phyloP scores from a whole-genome alignment of 23 tunicate genomes.

The Diplosoma virens region DNA sequence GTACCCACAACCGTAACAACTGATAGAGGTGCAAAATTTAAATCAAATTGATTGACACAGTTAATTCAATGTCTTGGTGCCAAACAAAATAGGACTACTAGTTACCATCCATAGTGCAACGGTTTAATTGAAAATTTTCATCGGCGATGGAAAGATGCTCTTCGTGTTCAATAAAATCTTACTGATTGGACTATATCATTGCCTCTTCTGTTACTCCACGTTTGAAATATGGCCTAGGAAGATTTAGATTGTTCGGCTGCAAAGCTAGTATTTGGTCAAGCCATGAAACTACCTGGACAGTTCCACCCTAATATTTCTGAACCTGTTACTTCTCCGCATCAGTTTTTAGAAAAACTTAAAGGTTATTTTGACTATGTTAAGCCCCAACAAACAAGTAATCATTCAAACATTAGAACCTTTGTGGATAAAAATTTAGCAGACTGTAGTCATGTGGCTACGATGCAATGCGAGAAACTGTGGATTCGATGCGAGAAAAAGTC shows the following conservation, averaged over 20 bases:
- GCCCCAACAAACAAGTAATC: background rate
- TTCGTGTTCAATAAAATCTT: background rate
- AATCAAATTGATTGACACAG: background rate
- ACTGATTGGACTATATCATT: background rate
- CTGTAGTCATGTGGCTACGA: background rate
- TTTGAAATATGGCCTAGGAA: background rate
- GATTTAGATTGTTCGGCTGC: background rate
- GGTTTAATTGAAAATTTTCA: background rate
- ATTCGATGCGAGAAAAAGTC: no score
- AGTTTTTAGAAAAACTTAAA: background rate
- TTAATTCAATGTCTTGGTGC: background rate
- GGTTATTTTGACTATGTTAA: background rate
- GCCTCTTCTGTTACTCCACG: background rate
- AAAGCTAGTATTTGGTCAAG: background rate
- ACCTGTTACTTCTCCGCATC: background rate
- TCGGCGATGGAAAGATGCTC: background rate
- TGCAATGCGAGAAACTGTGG: no score
- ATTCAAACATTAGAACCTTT: background rate
- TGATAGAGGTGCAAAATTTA: constrained; percentile 12
- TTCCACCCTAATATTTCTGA: background rate
- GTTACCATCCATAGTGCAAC: background rate
- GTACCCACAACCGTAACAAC: background rate
- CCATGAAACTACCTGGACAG: background rate
- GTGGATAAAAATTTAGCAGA: background rate
- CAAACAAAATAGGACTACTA: background rate